Percentiles rank a stretch among this genome's conserved stretches.
Evolutionary conservation across 2,113 vertebrate genomes (phyloP).

Genomic region (Pluvialis apricaria): DNA sequence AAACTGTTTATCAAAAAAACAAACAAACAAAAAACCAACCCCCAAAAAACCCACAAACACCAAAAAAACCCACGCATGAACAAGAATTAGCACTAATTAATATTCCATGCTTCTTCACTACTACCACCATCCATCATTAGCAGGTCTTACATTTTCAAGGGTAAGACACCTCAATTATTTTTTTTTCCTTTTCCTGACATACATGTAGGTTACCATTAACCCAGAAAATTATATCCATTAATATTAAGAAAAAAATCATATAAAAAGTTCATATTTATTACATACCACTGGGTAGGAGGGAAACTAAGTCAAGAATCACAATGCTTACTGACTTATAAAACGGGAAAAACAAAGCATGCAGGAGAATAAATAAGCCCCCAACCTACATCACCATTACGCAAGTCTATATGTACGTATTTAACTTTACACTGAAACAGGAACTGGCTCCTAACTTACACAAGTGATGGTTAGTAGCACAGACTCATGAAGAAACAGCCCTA

Average conservation of each 20-base stretch:
- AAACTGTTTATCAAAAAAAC: not conserved
- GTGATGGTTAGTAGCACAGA: not conserved
- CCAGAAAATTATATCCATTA: not conserved
- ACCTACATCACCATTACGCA: not conserved
- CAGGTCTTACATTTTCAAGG: not conserved
- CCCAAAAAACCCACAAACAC: rapidly evolving
- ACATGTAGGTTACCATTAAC: not conserved
- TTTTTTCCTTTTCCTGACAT: not conserved
- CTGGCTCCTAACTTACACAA: not conserved
- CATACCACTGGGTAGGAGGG: not conserved
- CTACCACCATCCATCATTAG: not conserved
- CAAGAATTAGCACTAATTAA: not conserved
- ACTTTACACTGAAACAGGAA: constrained; percentile 2
- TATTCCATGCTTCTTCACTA: not conserved
- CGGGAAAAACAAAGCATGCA: not conserved
- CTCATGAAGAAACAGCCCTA: not conserved
- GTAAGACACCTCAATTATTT: not conserved
- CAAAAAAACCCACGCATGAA: not conserved
- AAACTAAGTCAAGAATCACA: not conserved
- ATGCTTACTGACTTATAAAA: not conserved
- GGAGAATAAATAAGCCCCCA: not conserved
- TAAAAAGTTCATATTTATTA: not conserved
- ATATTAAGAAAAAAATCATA: not conserved
- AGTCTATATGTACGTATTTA: not conserved
- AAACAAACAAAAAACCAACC: not conserved